Evolutionary conservation across 2,113 vertebrate species (phyloP).

Genomic region (Asarcornis scutulata): DNA sequence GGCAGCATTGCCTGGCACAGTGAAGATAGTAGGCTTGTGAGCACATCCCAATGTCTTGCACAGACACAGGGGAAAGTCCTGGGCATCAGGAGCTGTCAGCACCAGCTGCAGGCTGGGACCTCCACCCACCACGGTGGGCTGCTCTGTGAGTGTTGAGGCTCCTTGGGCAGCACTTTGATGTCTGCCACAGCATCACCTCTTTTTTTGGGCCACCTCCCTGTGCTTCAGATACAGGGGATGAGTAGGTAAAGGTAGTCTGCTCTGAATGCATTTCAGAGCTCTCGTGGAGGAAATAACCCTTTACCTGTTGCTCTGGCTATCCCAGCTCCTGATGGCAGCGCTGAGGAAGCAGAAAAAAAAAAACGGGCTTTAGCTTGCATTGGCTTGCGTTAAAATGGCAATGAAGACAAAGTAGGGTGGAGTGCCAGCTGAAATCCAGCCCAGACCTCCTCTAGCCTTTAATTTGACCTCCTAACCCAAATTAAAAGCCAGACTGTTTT

Average conservation of each 20-base stretch:
- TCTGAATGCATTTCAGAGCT: not conserved
- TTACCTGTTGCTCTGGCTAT: not conserved
- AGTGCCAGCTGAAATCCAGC: slow-evolving; percentile 37
- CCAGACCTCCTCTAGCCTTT: slow-evolving; percentile 30
- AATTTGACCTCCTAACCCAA: slow-evolving; percentile 48
- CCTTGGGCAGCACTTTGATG: not conserved
- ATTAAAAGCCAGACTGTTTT: slow-evolving; percentile 55
- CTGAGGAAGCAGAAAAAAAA: not conserved
- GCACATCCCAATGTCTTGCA: no score
- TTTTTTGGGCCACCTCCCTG: not conserved
- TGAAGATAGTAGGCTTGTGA: no score
- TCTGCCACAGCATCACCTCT: fast-evolving
- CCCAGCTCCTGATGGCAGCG: not conserved
- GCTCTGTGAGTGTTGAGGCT: no score
- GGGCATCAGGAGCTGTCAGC: no score
- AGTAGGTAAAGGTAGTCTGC: not conserved
- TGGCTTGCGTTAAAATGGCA: slow-evolving; percentile 3
- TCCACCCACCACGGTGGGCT: no score
- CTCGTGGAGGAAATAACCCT: not conserved
- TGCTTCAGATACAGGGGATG: not conserved
- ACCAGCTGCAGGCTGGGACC: no score
- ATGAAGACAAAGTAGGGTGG: not conserved
- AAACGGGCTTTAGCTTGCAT: not conserved
- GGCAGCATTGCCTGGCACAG: no score
- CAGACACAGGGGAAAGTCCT: no score